These are phyloP conservation scores for Dolichallabes microphthalmus DNA, from an alignment of 2,113 vertebrate species.

Conservation along the genomic window DNA sequence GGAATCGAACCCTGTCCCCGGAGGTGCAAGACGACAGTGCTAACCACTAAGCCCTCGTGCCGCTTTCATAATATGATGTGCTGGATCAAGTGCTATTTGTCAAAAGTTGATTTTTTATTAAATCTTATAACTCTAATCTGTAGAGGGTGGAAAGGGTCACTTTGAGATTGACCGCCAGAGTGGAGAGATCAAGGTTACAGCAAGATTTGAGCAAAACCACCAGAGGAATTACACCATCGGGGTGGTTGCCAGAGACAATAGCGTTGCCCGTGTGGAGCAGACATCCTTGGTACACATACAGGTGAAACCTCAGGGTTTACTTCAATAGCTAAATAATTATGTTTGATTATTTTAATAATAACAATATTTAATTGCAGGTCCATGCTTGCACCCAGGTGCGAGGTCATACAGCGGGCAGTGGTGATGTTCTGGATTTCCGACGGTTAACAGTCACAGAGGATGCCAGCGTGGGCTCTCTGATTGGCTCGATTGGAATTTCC, in stretches of 20 bases:
- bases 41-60: no score
- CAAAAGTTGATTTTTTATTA: neutral
- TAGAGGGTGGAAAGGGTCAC: conserved; percentile 64
- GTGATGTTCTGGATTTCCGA: conserved; percentile 64
- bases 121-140: neutral
- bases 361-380: conserved; percentile 69
- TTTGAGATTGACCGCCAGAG: conserved; percentile 83
- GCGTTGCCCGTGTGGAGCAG: conserved; percentile 72
- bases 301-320: conserved; percentile 63
- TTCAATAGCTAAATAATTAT: neutral
- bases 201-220: conserved; percentile 63
- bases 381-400: conserved; percentile 57
- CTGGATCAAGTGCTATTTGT: neutral
- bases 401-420: conserved; percentile 46
- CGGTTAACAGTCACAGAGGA: conserved; percentile 80
- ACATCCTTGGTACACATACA: conserved; percentile 75
- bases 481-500: conserved; percentile 71
- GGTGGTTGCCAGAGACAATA: conserved; percentile 79
- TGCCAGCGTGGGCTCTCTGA: conserved; percentile 71
- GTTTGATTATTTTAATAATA: neutral
- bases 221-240: conserved; percentile 71
- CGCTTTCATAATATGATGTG: neutral
- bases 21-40: no score
- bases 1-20: no score
- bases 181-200: conserved; percentile 80